Evolutionary conservation across 2,888 invertebrate species (phyloP).

Genomic region (Microdon myrmicae): DNA sequence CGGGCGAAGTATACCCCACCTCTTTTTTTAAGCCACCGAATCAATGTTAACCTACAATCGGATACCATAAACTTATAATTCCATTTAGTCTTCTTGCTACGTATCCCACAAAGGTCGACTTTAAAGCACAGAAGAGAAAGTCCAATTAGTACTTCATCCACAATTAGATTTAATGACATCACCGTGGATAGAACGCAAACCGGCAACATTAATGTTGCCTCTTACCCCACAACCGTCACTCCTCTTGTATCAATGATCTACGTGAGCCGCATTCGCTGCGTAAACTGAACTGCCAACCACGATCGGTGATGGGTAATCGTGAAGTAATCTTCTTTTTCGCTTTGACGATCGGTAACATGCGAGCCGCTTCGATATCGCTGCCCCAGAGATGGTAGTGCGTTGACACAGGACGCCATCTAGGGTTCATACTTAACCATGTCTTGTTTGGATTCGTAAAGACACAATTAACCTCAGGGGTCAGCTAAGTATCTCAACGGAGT

Average conservation of each 20-base stretch:
- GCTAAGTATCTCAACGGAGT: constrained; percentile 16
- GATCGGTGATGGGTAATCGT: too few relatives aligned
- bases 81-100: constrained; percentile 17
- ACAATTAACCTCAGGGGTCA: constrained; percentile 46
- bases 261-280: constrained; percentile 36
- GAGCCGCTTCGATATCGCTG: too few relatives aligned
- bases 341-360: too few relatives aligned
- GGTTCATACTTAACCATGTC: constrained; percentile 27
- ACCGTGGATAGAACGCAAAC: constrained; percentile 5
- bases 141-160: constrained; percentile 32
- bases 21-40: constrained; percentile 19
- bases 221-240: constrained; percentile 2
- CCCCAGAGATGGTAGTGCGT: neutral
- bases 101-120: constrained; percentile 16
- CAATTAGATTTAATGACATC: constrained; percentile 36
- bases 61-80: too few relatives aligned
- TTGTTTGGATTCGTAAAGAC: constrained; percentile 36
- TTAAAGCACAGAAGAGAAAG: constrained; percentile 29
- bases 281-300: too few relatives aligned
- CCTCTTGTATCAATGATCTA: constrained; percentile 10
- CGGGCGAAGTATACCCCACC: too few relatives aligned
- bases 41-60: constrained; percentile 2
- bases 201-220: too few relatives aligned
- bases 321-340: too few relatives aligned
- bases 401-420: constrained; percentile 2